Evolutionary conservation across 1,140 invertebrate species (phyloP).

Genomic region (Scaptomyza graminum): DNA sequence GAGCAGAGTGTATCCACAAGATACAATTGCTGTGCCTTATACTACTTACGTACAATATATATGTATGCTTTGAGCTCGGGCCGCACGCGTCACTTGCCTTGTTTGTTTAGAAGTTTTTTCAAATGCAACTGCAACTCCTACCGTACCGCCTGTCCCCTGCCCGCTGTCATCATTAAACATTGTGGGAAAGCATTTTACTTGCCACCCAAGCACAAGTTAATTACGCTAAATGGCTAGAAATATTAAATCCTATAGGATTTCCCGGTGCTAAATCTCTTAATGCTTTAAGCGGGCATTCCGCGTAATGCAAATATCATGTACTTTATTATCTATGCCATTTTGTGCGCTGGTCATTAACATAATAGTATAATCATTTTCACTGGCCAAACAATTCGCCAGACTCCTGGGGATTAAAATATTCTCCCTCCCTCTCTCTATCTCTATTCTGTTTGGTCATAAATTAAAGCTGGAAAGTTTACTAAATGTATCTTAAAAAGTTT

Average conservation of each 20-base stretch:
- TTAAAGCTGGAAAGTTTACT: slow-evolving; percentile 18
- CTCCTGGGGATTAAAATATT: background rate
- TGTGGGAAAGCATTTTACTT: slow-evolving; percentile 60
- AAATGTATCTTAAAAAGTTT: slow-evolving; percentile 7
- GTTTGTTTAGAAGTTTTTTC: slow-evolving; percentile 62
- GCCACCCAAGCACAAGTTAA: slow-evolving; percentile 47
- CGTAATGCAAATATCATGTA: slow-evolving; percentile 59
- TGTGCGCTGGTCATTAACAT: slow-evolving; percentile 42
- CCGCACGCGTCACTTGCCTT: slow-evolving; percentile 69
- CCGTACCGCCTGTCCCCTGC: background rate
- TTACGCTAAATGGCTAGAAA: slow-evolving; percentile 57
- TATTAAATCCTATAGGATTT: slow-evolving; percentile 10
- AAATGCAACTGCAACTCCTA: slow-evolving; percentile 37
- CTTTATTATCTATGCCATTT: slow-evolving; percentile 40
- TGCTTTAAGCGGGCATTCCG: slow-evolving; percentile 36
- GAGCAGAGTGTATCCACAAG: slow-evolving; percentile 49
- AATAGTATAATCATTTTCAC: slow-evolving; percentile 62
- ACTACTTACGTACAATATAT: slow-evolving; percentile 3
- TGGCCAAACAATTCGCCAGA: background rate
- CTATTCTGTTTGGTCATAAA: slow-evolving; percentile 17
- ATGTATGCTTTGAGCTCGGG: slow-evolving; percentile 5
- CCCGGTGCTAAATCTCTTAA: slow-evolving; percentile 34
- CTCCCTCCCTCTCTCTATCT: background rate
- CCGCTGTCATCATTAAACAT: slow-evolving; percentile 44
- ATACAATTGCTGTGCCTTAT: slow-evolving; percentile 65